Conservation (phyloP, 2,113 vertebrate species). For the Asarcornis scutulata region DNA sequence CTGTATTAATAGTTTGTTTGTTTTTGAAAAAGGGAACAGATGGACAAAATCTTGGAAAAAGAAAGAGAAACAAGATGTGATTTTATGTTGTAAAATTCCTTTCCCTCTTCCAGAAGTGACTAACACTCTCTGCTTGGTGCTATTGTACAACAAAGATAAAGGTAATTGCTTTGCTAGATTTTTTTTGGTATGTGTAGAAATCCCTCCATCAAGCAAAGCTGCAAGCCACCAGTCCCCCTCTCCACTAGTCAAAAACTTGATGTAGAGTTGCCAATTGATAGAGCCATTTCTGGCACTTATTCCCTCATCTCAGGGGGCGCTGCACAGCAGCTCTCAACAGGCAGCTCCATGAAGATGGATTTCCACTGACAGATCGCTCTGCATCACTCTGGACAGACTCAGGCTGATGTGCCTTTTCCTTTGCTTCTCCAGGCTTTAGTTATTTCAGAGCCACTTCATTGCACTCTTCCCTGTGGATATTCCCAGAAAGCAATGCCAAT, state of each 20-base stretch:
- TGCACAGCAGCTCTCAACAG: not conserved
- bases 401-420: not conserved
- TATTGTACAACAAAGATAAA: slow-evolving; percentile 63
- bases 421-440: not conserved
- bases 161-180: slow-evolving; percentile 57
- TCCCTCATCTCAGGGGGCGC: slow-evolving; percentile 47
- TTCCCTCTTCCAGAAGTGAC: slow-evolving; percentile 54
- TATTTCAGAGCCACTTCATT: not conserved
- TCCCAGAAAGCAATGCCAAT: not conserved
- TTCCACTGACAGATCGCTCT: not conserved
- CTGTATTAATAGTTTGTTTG: slow-evolving; percentile 68
- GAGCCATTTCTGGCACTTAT: slow-evolving; percentile 50
- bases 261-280: slow-evolving; percentile 47
- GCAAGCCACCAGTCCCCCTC: slow-evolving; percentile 10
- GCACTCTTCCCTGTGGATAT: not conserved
- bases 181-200: not conserved
- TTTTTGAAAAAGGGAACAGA: slow-evolving; percentile 55
- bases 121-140: slow-evolving; percentile 52
- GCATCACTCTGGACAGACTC: not conserved
- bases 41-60: slow-evolving; percentile 58
- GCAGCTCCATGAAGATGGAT: not conserved
- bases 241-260: slow-evolving; percentile 66
- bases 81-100: slow-evolving; percentile 38
- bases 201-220: slow-evolving; percentile 67
- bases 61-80: slow-evolving; percentile 43